Conservation (phyloP, 2,888 invertebrate species). For the Ceraclea dissimilis region DNA sequence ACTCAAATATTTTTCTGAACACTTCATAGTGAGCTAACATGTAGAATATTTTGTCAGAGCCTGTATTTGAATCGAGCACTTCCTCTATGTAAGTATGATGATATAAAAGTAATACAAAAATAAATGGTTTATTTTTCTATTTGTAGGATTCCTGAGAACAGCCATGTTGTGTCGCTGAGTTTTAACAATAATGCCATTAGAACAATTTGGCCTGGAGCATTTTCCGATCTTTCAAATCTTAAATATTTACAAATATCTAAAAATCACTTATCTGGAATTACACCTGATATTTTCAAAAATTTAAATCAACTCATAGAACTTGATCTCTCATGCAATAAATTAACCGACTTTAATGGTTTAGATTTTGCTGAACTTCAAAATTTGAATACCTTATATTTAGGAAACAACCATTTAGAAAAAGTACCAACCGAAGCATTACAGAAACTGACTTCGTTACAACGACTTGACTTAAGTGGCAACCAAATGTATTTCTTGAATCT, state of each 20-base stretch:
- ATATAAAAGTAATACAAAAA: not conserved
- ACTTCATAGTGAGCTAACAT: too few relatives aligned
- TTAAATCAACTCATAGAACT: constrained; percentile 39
- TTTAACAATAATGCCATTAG: constrained; percentile 42
- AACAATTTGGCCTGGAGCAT: constrained; percentile 43
- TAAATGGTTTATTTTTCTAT: not conserved
- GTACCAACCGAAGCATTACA: constrained; percentile 39
- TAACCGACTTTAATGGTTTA: constrained; percentile 37
- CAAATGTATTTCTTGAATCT: constrained; percentile 38
- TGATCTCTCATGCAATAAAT: constrained; percentile 48
- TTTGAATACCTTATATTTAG: constrained; percentile 41
- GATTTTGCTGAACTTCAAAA: constrained; percentile 35
- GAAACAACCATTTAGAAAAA: constrained; percentile 39
- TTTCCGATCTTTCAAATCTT: constrained; percentile 38
- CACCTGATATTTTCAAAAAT: constrained; percentile 43
- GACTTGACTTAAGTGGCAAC: constrained; percentile 47
- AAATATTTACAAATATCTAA: constrained; percentile 43
- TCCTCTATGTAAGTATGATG: not conserved
- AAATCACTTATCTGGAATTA: constrained; percentile 42
- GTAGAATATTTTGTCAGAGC: too few relatives aligned
- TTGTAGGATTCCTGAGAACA: constrained; percentile 43
- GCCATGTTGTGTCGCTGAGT: constrained; percentile 37
- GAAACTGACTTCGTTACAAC: constrained; percentile 37
- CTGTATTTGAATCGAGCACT: too few relatives aligned
- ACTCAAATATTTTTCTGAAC: too few relatives aligned